A percentile compares a stretch with the other conserved stretches of the same genome.
phyloP scores from a whole-genome alignment of 1,140 invertebrate genomes.

The Octopus sinensis region DNA sequence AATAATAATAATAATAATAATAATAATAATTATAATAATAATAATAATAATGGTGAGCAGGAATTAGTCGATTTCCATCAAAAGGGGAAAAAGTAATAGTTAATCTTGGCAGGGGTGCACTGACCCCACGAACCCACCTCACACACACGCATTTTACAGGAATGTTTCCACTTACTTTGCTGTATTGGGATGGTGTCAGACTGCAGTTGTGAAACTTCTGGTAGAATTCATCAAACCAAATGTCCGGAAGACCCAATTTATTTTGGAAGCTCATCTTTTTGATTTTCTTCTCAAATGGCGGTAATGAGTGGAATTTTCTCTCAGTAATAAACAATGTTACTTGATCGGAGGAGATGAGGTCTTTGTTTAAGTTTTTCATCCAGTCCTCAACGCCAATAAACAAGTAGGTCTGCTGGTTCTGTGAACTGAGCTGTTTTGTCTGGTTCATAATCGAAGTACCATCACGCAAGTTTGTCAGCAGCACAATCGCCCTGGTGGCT shows the following conservation, averaged over 20 bases:
- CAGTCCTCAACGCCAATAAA: background rate
- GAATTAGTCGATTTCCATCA: too few relatives aligned
- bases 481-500: background rate
- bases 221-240: conserved; percentile 60
- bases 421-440: too few relatives aligned
- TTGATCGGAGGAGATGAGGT: background rate
- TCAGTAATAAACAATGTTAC: too few relatives aligned
- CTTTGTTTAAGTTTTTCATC: background rate
- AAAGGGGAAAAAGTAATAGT: too few relatives aligned
- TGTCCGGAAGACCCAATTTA: conserved; percentile 48
- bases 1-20: too few relatives aligned
- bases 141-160: too few relatives aligned
- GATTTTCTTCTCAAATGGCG: conserved; percentile 44
- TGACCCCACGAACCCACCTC: too few relatives aligned
- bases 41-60: too few relatives aligned
- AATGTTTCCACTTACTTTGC: conserved; percentile 8
- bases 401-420: background rate
- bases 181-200: conserved; percentile 26
- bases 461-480: background rate
- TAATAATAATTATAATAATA: too few relatives aligned
- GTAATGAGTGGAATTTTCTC: background rate
- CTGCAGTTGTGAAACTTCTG: conserved; percentile 55
- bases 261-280: conserved; percentile 40
- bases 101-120: too few relatives aligned
- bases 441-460: background rate